Conservation (phyloP, 92 coral and sea anemone species). For the Umimayanthus chanpuru region DNA sequence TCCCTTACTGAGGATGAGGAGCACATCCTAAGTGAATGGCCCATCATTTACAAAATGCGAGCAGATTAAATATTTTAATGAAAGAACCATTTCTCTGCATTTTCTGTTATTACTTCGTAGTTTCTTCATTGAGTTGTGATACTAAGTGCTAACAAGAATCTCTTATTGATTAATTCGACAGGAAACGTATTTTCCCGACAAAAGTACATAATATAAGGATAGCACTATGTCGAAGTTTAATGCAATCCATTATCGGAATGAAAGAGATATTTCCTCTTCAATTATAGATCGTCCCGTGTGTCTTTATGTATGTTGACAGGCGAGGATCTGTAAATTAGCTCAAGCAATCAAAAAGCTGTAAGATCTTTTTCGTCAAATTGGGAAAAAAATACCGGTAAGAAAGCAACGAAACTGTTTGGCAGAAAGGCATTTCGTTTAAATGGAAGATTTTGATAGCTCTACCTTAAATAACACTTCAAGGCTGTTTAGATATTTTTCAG, state of each 20-base stretch:
- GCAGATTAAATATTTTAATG: neutral
- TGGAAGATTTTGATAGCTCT: too few species aligned
- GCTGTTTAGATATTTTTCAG: neutral
- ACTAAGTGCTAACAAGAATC: slow-evolving; percentile 3
- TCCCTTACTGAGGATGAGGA: neutral
- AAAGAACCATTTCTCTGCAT: neutral
- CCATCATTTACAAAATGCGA: neutral
- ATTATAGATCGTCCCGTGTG: neutral
- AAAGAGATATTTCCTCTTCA: slow-evolving; percentile 31
- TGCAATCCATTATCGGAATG: slow-evolving; percentile 22
- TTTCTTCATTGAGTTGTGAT: slow-evolving; percentile 17
- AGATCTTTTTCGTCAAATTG: neutral
- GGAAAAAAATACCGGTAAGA: neutral
- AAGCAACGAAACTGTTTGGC: neutral
- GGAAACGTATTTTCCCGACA: slow-evolving; percentile 17
- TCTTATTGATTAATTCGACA: neutral
- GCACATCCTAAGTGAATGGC: neutral
- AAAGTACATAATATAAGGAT: slow-evolving; percentile 13
- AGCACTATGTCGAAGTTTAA: slow-evolving; percentile 3
- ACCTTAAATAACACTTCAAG: too few species aligned
- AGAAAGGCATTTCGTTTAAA: neutral
- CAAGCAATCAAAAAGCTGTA: neutral
- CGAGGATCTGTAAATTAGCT: neutral
- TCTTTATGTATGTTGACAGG: neutral
- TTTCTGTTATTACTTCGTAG: neutral